A percentile compares a stretch with the other conserved stretches of the same genome.
Conservation (phyloP, 2,888 invertebrate species). For the Alviniconcha strummeri region DNA sequence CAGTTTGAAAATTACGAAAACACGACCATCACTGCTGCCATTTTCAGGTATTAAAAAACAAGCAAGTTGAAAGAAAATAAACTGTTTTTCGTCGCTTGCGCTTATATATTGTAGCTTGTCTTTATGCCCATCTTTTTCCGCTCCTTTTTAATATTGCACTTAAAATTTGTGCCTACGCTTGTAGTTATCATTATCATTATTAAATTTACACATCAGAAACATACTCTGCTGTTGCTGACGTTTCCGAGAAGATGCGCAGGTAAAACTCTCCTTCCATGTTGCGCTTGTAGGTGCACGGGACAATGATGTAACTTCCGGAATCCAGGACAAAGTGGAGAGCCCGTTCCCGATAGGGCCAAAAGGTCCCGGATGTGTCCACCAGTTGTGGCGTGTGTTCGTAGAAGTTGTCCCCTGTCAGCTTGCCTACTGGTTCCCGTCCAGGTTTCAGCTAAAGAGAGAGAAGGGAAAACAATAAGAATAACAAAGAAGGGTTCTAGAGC, state of each 20-base stretch:
- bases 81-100: too few relatives aligned
- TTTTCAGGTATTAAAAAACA: too few relatives aligned
- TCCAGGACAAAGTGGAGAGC: conserved; percentile 91
- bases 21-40: too few relatives aligned
- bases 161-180: too few relatives aligned
- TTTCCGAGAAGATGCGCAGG: conserved; percentile 94
- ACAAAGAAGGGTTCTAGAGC: too few relatives aligned
- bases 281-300: conserved; percentile 96
- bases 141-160: too few relatives aligned
- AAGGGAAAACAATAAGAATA: not conserved
- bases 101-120: too few relatives aligned
- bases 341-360: conserved; percentile 86
- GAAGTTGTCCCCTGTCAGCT: conserved; percentile 39
- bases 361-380: conserved; percentile 53
- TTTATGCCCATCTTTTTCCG: too few relatives aligned
- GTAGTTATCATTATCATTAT: too few relatives aligned
- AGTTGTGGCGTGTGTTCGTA: conserved; percentile 54
- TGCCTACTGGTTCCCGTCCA: conserved; percentile 15
- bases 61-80: too few relatives aligned
- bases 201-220: too few relatives aligned
- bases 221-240: conserved; percentile 35
- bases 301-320: conserved; percentile 93
- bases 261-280: conserved; percentile 97
- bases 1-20: too few relatives aligned
- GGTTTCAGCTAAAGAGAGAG: conserved; percentile 31